Evolutionary conservation across 2,888 invertebrate species (phyloP), one percentile per base, ranked within the genome.

Genomic region (Listrodromus nycthemerus): DNA sequence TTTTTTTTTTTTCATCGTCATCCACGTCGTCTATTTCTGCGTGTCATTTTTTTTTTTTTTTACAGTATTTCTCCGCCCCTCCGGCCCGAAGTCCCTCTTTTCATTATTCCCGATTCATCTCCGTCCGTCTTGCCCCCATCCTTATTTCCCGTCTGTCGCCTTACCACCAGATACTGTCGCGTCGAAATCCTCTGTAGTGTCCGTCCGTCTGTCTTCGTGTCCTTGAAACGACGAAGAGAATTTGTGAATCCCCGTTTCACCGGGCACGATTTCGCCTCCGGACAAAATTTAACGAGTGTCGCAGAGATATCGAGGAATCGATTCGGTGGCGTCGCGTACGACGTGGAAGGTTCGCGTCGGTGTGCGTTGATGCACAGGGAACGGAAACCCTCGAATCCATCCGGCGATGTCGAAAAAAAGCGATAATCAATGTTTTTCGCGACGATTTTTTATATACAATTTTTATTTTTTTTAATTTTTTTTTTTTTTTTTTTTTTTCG

Each of bases 211-310:
- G 58, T 19, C 45, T 70, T 30, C 61, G 27, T 69, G 67, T 79
- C 69, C 74, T 79, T 65, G 70, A 74, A 79, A 75, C 74, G 55
- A 65, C 69, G 69, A 70, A 70, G 70, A 79, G 74, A 83, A 79
- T 74, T 75, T 63, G 70, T 63, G 70, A 83, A 75, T 75, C 70
- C 48, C 41, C 52, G 21, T 61, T 24, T 71, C 33, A 30, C 16
- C 16, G 16, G 63, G 33, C 24, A 52, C 37, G 41, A 37, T 41
- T 61, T 58, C 45, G 48, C 55, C 82, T 75, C 70, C 65, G 30
- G 70, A 79, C 65, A 74, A 55, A 79, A 74, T 79, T 83, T 79
- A 79, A 83, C 82, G 78, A 78, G 78, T 65, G 52, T 79, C 69
- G 69, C 55, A 41, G 74, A 78, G 63, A 65, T 79, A 79, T 65